These are phyloP conservation scores for Acridotheres tristis DNA, from an alignment of 2,797 vertebrate genomes.

Conservation along the genomic window DNA sequence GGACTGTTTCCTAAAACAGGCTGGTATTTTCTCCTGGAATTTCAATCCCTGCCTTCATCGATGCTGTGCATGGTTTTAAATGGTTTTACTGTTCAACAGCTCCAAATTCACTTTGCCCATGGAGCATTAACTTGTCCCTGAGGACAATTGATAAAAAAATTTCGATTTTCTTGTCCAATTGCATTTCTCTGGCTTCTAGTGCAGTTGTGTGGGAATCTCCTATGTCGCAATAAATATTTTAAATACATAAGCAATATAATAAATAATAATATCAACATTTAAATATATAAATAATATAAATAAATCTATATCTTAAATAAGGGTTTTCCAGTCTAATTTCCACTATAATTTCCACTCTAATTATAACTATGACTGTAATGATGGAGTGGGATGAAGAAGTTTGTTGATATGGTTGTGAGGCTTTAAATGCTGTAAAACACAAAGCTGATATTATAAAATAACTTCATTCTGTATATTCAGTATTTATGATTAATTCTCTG, in stretches of 20 bases:
- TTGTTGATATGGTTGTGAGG: neutral
- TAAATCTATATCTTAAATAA: neutral
- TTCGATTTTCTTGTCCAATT: neutral
- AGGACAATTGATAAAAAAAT: neutral
- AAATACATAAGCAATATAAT: neutral
- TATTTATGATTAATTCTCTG: neutral
- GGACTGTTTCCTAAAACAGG: neutral
- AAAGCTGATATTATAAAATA: neutral
- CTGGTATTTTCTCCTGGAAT: neutral
- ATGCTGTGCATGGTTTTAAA: neutral
- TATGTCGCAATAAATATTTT: neutral
- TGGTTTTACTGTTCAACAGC: neutral
- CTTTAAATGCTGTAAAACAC: neutral
- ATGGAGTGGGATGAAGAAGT: neutral
- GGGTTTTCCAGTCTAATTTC: neutral
- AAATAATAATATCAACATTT: neutral
- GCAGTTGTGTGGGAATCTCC: neutral
- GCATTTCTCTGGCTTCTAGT: neutral
- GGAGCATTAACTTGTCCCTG: neutral
- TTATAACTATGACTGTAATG: neutral
- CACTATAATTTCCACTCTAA: neutral
- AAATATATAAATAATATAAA: neutral
- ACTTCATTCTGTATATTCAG: neutral
- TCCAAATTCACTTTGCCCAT: neutral
- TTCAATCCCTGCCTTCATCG: fast-evolving